phyloP scores from a whole-genome alignment of 2,888 invertebrate genomes.

The Ceratothoa steindachneri region DNA sequence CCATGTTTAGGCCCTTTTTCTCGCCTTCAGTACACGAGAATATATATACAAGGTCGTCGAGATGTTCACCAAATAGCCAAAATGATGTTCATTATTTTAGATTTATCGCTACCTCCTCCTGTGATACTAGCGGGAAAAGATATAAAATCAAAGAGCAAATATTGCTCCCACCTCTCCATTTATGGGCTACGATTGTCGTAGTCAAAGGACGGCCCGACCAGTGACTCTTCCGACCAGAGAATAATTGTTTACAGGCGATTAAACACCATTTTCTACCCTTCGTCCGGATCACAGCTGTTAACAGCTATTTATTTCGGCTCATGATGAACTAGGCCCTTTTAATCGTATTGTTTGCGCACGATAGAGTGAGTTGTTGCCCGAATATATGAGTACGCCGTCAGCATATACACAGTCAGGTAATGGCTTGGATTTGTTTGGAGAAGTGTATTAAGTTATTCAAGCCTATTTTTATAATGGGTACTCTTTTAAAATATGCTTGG shows the following conservation, averaged over 20 bases:
- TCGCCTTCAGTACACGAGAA: too few species aligned
- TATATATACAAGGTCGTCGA: too few species aligned
- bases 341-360: background rate
- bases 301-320: slow-evolving; percentile 7
- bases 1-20: too few species aligned
- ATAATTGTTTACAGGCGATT: slow-evolving; percentile 15
- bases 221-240: background rate
- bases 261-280: slow-evolving; percentile 8
- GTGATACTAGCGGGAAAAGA: slow-evolving; percentile 2
- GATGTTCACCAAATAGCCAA: too few species aligned
- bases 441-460: too few species aligned
- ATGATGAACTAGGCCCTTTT: background rate
- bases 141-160: slow-evolving; percentile 8
- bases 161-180: background rate
- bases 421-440: too few species aligned
- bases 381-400: too few species aligned
- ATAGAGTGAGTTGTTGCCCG: background rate
- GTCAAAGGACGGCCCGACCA: background rate
- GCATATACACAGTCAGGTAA: too few species aligned
- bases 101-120: background rate
- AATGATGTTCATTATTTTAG: background rate
- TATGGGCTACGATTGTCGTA: slow-evolving; percentile 2
- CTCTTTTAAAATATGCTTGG: too few species aligned
- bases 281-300: slow-evolving; percentile 5
- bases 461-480: too few species aligned